Evolutionary conservation across 1,140 invertebrate species (phyloP).

Genomic region (Arion vulgaris): DNA sequence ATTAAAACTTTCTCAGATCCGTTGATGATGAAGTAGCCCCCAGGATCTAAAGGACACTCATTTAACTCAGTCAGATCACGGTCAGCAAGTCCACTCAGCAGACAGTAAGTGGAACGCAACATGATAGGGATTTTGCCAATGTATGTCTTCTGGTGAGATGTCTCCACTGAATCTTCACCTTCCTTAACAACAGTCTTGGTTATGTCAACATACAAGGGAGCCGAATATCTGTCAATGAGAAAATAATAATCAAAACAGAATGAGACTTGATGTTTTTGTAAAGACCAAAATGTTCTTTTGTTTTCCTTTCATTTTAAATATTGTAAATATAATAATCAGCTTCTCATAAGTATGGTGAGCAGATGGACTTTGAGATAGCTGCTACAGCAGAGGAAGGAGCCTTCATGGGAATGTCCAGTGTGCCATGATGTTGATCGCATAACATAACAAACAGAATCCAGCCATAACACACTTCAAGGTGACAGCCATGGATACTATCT

Average conservation of each 20-base stretch:
- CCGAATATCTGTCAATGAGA: conserved; percentile 85
- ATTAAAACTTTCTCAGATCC: conserved; percentile 83
- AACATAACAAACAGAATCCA: too few species aligned
- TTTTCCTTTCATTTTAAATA: too few species aligned
- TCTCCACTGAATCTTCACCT: conserved; percentile 91
- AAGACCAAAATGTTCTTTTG: too few species aligned
- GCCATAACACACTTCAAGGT: too few species aligned
- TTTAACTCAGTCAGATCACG: conserved; percentile 98
- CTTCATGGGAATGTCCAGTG: too few species aligned
- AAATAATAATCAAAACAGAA: neutral
- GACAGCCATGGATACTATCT: too few species aligned
- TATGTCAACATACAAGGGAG: conserved; percentile 98
- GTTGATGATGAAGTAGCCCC: conserved; percentile 74
- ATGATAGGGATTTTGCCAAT: conserved; percentile 99
- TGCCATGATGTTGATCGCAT: too few species aligned
- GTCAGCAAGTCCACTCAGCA: conserved; percentile 93
- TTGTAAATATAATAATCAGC: too few species aligned
- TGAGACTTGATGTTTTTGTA: too few species aligned
- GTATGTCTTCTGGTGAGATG: conserved; percentile 96
- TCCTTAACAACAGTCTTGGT: conserved; percentile 94
- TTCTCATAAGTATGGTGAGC: too few species aligned
- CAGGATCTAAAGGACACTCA: conserved; percentile 98
- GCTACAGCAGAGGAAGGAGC: too few species aligned
- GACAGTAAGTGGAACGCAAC: conserved; percentile 96
- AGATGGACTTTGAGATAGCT: too few species aligned